phyloP scores from a whole-genome alignment of 1,140 invertebrate species.

The Panagrolaimus sp. region DNA sequence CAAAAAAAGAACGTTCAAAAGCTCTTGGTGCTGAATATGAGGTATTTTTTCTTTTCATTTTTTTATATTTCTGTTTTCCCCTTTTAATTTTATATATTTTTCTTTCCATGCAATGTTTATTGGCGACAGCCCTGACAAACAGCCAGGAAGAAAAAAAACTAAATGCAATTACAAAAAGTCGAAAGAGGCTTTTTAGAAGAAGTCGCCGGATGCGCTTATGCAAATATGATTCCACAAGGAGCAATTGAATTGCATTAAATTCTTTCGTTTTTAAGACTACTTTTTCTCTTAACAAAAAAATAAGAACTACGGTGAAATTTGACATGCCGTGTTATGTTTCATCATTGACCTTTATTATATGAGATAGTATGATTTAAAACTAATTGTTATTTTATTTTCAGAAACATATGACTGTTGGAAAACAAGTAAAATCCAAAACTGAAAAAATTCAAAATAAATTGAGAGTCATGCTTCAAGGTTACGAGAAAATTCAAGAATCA shows the following conservation, averaged over 20 bases:
- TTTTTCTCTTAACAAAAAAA: background rate
- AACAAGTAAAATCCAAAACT: slow-evolving; percentile 69
- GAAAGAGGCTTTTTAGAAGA: background rate
- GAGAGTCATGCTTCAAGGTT: slow-evolving; percentile 83
- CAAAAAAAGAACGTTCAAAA: slow-evolving; percentile 37
- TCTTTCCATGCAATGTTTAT: too few relatives aligned
- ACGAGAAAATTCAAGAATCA: slow-evolving; percentile 64
- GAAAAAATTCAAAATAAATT: slow-evolving; percentile 96
- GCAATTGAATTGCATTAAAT: slow-evolving; percentile 14
- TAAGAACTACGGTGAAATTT: background rate
- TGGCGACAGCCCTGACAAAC: too few relatives aligned
- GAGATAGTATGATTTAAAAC: slow-evolving; percentile 8
- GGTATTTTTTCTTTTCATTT: slow-evolving; percentile 27
- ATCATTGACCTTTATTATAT: background rate
- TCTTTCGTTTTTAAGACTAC: background rate
- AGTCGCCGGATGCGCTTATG: slow-evolving; percentile 12
- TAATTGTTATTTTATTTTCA: slow-evolving; percentile 11
- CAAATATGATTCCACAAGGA: slow-evolving; percentile 19
- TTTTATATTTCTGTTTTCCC: background rate
- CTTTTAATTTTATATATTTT: background rate
- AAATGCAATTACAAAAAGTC: slow-evolving; percentile 10
- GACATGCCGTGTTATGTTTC: background rate
- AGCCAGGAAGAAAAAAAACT: background rate
- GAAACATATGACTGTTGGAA: slow-evolving; percentile 70
- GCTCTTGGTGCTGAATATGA: slow-evolving; percentile 37